Base-by-base conservation (phyloP, 1,140 invertebrate species). In the Phthorimaea operculella region DNA sequence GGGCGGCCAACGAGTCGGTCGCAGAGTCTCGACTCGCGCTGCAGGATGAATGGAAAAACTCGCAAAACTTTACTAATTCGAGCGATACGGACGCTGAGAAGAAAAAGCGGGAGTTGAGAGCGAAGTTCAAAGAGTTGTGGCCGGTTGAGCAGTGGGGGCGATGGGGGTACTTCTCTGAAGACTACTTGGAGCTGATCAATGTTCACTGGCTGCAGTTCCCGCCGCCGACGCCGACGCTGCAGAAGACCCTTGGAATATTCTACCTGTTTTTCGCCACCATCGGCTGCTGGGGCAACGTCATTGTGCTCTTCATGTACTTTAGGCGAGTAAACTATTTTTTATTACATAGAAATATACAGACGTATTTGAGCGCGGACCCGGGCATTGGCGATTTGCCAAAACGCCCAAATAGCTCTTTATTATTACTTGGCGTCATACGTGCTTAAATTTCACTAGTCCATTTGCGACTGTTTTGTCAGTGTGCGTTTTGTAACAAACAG, bases 201-300 rank as follows among this genome's bases (percentile, higher is more conserved):
- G 72, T 87, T 5, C 90, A 91, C 64, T 92, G 91, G 91, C 71
- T 92, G 51, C 72, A 87, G 59, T 92, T 90, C 68, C 79, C 85
- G 9, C 90, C 90, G 28, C 89, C 90, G 0, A 65, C 66, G 21
- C 76, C 82, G 17, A 65, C 62, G 4, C 64, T 86, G 15, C 90
- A 91, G 63, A 88, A 88, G 66, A 69, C 77, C 0, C 75, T 92
- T 56, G 90, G 87, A 0, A 65, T 75, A 4, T 52, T 90, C 6
- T 92, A 92, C 66, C 63, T 87, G 11, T 56, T 90, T 4, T 87
- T 92, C 56, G 86, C 89, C 56, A 75, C 88, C 11, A 63, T 89
- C 33, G 91, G 91, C 6, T 79, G 88, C 34, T 82, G 86, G 70
- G 91, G 91, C 10, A 93, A 93, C 68, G 72, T 86, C 1, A 76